Base-by-base conservation (phyloP, 1,140 invertebrate genomes). In the Dreissena rostriformis region DNA sequence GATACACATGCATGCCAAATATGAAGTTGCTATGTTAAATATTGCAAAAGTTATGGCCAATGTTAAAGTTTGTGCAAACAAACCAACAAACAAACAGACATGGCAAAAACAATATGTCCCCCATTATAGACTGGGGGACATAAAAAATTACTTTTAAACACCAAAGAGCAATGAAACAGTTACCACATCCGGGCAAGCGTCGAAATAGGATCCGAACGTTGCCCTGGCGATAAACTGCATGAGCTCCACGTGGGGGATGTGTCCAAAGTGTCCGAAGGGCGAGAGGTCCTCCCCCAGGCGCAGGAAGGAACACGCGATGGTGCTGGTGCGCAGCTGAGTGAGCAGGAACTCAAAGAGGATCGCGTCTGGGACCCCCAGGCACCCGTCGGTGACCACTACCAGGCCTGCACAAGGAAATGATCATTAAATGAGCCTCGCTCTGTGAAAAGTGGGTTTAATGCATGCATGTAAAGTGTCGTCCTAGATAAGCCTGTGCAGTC, bases 351-450 rank as follows among this genome's bases (percentile, higher is more conserved):
- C 96, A 86, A 97, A 95, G 57, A 96, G 94, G 86, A 95, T 95
- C 29, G 95, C 95, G 92, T 97, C 96, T 11, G 96, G 96, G 22
- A 96, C 94, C 78, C 96, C 96, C n/a, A 97, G 95, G 73, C 97
- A 95, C 4, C 96, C 97, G 94, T 97, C 97, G 19, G 96, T 96
- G 75, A 97, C 95, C 61, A 97, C 95, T 71, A 97, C 94, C 91
- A 97, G 95, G 93, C 96, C 96, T 97, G 91, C 68, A 95, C 94
- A 39, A 8, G 8, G 39, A 39, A 2, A 39, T 39, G 39, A 39
- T 5, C 39, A 39, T 39, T n/a, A 39, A 5, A 39, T 39, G 39
- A 39, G 39, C 2, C 39, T 39, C 39, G 39, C 39, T 39, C 39
- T 39, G 39, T 39, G 39, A 39, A 39, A 39, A 5, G 8, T 2